Evolutionary conservation across 2,797 vertebrate species (phyloP).

Genomic region (Otus scops): DNA sequence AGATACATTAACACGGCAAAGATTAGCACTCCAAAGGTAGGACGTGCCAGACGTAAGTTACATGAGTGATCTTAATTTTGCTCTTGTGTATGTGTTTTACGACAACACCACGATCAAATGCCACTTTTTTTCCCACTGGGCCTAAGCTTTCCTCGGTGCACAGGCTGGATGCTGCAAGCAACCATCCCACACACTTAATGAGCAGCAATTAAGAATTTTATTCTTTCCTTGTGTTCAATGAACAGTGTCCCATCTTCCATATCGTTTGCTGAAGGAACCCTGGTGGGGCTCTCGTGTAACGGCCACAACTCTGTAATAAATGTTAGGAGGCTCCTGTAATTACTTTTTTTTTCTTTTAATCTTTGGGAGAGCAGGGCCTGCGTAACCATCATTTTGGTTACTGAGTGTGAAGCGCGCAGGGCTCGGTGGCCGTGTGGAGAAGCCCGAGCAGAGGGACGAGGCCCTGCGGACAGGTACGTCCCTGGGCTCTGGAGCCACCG

Average conservation of each 20-base stretch:
- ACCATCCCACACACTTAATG: neutral
- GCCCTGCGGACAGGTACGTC: rapidly evolving
- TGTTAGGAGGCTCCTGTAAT: neutral
- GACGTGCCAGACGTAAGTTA: rapidly evolving
- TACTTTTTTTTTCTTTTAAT: rapidly evolving
- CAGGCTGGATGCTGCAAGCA: neutral
- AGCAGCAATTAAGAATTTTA: neutral
- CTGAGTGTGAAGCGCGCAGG: rapidly evolving
- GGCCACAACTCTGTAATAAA: neutral
- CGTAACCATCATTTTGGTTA: rapidly evolving
- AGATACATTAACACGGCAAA: rapidly evolving
- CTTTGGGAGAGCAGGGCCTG: no score
- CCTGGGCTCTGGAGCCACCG: neutral
- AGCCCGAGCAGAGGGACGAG: neutral
- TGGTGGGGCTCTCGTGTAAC: rapidly evolving
- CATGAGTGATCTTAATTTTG: rapidly evolving
- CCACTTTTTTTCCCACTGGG: rapidly evolving
- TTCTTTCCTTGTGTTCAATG: neutral
- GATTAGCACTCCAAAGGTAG: neutral
- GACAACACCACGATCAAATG: neutral
- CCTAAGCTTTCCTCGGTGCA: rapidly evolving
- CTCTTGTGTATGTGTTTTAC: rapidly evolving
- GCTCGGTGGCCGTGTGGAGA: neutral
- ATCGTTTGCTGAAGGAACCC: rapidly evolving
- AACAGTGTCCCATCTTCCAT: rapidly evolving